A percentile compares a stretch with the other conserved stretches of the same genome.
Evolutionary conservation across 2,888 invertebrate genomes (phyloP).

Genomic region (Drosophila testacea): DNA sequence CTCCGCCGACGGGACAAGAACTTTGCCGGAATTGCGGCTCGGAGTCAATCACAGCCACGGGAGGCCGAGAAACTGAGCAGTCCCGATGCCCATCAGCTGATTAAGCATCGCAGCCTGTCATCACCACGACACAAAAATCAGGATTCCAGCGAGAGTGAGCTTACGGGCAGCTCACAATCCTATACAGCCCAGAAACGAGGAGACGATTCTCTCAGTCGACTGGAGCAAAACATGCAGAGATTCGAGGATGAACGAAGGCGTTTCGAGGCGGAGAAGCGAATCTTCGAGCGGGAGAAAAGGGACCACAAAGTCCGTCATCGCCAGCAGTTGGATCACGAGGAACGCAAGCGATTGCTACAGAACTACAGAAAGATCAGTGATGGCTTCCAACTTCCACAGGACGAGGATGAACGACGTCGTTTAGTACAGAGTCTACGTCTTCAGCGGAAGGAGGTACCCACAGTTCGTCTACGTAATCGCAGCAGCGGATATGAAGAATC

Average conservation of each 20-base stretch:
- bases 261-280: conserved; percentile 85
- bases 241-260: conserved; percentile 84
- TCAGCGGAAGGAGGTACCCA: conserved; percentile 74
- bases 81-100: conserved; percentile 81
- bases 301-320: conserved; percentile 85
- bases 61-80: conserved; percentile 79
- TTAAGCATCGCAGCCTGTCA: conserved; percentile 83
- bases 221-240: conserved; percentile 83
- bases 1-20: conserved; percentile 82
- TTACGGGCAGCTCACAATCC: conserved; percentile 62
- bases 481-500: conserved; percentile 82
- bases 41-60: conserved; percentile 84
- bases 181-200: conserved; percentile 34
- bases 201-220: conserved; percentile 74
- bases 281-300: conserved; percentile 86
- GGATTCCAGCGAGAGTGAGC: conserved; percentile 83
- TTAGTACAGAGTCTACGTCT: conserved; percentile 81
- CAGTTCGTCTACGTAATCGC: conserved; percentile 50
- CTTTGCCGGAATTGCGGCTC: conserved; percentile 84
- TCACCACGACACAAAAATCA: conserved; percentile 83
- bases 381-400: conserved; percentile 78
- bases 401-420: conserved; percentile 80
- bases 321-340: conserved; percentile 83
- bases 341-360: conserved; percentile 81
- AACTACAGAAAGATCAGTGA: conserved; percentile 83